These are phyloP conservation scores for Caranx melampygus DNA, from an alignment of 2,113 vertebrate species.

Conservation along the genomic window DNA sequence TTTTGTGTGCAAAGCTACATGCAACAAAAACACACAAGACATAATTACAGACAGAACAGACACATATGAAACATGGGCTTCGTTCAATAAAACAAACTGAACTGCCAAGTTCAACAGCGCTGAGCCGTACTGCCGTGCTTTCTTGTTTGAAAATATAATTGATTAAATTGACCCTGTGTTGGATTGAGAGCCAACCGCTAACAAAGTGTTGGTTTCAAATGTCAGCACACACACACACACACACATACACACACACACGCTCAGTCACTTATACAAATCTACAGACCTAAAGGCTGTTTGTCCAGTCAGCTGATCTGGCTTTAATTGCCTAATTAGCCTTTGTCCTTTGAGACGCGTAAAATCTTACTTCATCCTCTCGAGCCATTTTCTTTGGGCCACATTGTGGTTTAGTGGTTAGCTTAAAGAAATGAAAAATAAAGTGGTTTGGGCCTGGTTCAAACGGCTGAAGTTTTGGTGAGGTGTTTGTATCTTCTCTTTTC, in stretches of 20 bases:
- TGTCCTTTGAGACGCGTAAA: not conserved
- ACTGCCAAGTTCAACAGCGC: not conserved
- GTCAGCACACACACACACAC: not conserved
- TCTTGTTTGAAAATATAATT: not conserved
- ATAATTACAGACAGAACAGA: not conserved
- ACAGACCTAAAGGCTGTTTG: not conserved
- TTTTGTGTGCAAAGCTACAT: not conserved
- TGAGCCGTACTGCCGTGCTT: not conserved
- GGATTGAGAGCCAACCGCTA: not conserved
- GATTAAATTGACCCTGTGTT: not conserved
- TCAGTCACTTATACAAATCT: not conserved
- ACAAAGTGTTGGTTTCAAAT: slow-evolving; percentile 16
- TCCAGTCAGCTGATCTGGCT: not conserved
- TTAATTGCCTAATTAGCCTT: not conserved
- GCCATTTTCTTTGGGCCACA: not conserved
- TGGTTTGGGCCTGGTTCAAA: not conserved
- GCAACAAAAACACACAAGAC: not conserved
- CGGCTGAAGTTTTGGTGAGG: not conserved
- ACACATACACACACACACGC: not conserved
- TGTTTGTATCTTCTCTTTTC: not conserved
- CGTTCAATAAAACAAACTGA: not conserved
- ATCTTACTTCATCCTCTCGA: not conserved
- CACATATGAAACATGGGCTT: not conserved
- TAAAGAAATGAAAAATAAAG: not conserved
- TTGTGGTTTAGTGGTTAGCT: not conserved